Evolutionary conservation across 2,797 vertebrate genomes (phyloP).

Genomic region (Aotus griseimembra): DNA sequence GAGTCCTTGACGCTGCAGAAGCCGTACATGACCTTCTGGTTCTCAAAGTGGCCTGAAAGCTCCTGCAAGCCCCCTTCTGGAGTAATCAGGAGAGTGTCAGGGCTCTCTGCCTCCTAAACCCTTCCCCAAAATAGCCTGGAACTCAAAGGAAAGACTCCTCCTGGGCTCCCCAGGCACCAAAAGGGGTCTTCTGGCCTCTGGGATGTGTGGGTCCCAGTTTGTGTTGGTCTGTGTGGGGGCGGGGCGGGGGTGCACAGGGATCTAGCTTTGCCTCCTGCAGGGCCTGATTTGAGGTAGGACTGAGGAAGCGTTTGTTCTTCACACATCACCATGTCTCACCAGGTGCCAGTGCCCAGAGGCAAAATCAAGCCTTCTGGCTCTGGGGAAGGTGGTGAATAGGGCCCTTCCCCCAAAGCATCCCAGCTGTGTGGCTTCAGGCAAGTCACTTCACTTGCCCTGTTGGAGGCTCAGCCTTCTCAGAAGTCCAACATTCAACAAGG

Average conservation of each 20-base stretch:
- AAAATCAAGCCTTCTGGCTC: background rate
- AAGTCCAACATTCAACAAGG: slow-evolving; percentile 16
- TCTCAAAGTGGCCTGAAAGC: slow-evolving; percentile 94
- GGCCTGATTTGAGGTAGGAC: background rate
- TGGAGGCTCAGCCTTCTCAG: background rate
- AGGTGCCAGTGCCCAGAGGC: background rate
- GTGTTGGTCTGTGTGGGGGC: background rate
- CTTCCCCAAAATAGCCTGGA: background rate
- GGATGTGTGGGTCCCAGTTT: background rate
- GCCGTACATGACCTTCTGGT: slow-evolving; percentile 96
- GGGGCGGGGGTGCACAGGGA: background rate
- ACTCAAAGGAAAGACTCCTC: background rate
- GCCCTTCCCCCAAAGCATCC: background rate
- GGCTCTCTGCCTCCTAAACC: background rate
- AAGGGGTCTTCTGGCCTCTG: background rate
- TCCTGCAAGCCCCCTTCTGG: slow-evolving; percentile 94
- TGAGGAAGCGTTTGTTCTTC: background rate
- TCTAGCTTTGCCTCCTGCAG: background rate
- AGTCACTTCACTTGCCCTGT: slow-evolving; percentile 15
- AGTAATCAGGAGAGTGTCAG: slow-evolving; percentile 58
- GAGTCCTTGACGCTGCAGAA: slow-evolving; percentile 98
- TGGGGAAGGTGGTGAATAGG: background rate
- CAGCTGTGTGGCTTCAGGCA: background rate
- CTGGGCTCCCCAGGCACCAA: background rate
- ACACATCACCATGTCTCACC: background rate